Evolutionary conservation across 2,797 vertebrate genomes (phyloP), one percentile per base, ranked within the genome.

Genomic region (Apogon talboti): DNA sequence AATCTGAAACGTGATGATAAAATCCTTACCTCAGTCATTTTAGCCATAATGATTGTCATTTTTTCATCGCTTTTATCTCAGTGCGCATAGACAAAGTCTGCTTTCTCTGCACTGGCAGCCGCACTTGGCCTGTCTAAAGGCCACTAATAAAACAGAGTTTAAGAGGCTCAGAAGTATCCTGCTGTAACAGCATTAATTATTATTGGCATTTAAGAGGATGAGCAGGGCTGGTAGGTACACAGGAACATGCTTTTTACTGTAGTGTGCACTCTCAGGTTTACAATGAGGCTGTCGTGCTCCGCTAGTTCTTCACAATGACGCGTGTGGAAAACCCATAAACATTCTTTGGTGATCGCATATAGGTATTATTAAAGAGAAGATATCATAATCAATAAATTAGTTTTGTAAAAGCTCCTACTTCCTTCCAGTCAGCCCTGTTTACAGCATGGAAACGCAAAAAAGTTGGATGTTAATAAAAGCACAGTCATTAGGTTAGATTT

Each of bases 191-290:
- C 82, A 86, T 89, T 92, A 84, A 91, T 92, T 92, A 90, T 91
- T 90, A 89, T 91, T 91, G 82, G 83, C 88, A 88, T 92, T 92
- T 89, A 91, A 87, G 84, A 86, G 89, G 86, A 92, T 88, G 79
- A 91, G 71, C 53, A 50, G 74, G 77, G 76, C 82, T 65, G 54
- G 58, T 80, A 78, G 78, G 78, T 85, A 86, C 81, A 87, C 56
- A 83, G 78, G 66, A 51, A 87, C 76, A 73, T 76, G 79, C 62
- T 83, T 90, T 84, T 90, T 87, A 87, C 80, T 82, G 83, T 87
- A 74, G 66, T 57, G 49, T 78, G 64, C 83, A 84, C 63, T 76
- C 75, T 70, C 42, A 67, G 79, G 72, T 91, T 91, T 86, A 87
- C 79, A 82, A 68, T 78, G 45, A 66, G 38, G 24, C 63, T 64